Evolutionary conservation across 2,113 vertebrate species (phyloP).

Genomic region (Paralichthys olivaceus): DNA sequence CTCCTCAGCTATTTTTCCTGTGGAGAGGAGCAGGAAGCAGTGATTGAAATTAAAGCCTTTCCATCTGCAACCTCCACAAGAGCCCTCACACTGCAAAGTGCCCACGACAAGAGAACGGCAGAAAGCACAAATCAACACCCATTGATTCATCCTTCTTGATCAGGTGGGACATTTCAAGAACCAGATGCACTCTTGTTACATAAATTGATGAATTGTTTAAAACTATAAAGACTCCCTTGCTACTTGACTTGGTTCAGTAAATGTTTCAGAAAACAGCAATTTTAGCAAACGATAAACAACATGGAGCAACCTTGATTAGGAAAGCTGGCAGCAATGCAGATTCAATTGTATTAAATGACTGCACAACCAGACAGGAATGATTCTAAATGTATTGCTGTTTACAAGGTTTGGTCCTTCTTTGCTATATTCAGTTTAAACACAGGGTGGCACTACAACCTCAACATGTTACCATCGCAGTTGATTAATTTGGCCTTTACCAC

Average conservation of each 20-base stretch:
- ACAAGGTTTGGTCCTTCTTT: neutral
- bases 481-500: slow-evolving; percentile 1
- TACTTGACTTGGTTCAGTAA: neutral
- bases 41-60: slow-evolving; percentile 58
- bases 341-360: neutral
- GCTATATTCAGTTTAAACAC: slow-evolving; percentile 43
- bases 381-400: neutral
- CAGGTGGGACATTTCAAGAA: slow-evolving; percentile 14
- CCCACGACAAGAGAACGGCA: slow-evolving; percentile 7
- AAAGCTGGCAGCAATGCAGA: neutral
- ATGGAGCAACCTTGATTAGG: neutral
- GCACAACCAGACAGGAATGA: neutral
- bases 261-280: neutral
- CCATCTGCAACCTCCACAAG: slow-evolving; percentile 57
- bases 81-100: slow-evolving; percentile 40
- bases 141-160: slow-evolving; percentile 34
- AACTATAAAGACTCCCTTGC: slow-evolving; percentile 2
- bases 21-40: slow-evolving; percentile 52
- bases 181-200: neutral
- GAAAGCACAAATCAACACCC: slow-evolving; percentile 28
- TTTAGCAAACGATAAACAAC: neutral
- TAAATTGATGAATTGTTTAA: neutral
- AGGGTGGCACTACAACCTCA: slow-evolving; percentile 70
- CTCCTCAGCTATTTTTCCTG: slow-evolving; percentile 17
- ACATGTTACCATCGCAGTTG: neutral